Conservation (phyloP, 2,888 invertebrate species). For the Lagria hirta region DNA sequence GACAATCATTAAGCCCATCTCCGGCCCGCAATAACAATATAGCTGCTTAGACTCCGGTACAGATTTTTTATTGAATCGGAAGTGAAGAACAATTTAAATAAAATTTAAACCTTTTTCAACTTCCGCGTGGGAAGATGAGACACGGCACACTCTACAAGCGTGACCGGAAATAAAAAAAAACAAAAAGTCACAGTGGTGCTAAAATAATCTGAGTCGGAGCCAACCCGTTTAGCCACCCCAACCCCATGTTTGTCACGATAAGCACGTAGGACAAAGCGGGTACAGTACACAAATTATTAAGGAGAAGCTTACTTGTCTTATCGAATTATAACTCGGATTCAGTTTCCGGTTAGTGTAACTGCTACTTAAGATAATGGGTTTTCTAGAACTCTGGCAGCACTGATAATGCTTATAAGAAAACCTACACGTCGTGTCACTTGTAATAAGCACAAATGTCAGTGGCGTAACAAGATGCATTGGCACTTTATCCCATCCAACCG, state of each 20-base stretch:
- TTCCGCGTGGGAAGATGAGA: slow-evolving; percentile 15
- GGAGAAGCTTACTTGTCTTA: slow-evolving; percentile 32
- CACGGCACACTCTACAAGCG: slow-evolving; percentile 20
- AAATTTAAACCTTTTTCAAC: slow-evolving; percentile 17
- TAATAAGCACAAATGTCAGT: no score
- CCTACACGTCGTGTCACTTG: slow-evolving; percentile 25
- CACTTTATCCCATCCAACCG: no score
- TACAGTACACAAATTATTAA: slow-evolving; percentile 24
- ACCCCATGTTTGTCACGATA: no score
- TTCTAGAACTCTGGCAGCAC: slow-evolving; percentile 26
- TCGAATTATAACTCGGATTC: slow-evolving; percentile 35
- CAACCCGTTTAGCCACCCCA: slow-evolving; percentile 17
- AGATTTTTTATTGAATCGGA: slow-evolving; percentile 23
- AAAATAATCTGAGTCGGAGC: slow-evolving; percentile 14
- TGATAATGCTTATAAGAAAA: slow-evolving; percentile 21
- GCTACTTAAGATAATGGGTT: slow-evolving; percentile 39
- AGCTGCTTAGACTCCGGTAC: slow-evolving; percentile 11
- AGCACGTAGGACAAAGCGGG: slow-evolving; percentile 11
- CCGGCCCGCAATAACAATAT: slow-evolving; percentile 37
- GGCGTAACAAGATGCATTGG: no score
- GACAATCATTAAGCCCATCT: slow-evolving; percentile 51
- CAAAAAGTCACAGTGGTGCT: slow-evolving; percentile 9
- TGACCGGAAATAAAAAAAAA: slow-evolving; percentile 24
- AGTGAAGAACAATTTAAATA: slow-evolving; percentile 20
- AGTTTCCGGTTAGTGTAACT: slow-evolving; percentile 33